phyloP scores from a whole-genome alignment of 2,888 invertebrate species.

The Gerosis bhagava region DNA sequence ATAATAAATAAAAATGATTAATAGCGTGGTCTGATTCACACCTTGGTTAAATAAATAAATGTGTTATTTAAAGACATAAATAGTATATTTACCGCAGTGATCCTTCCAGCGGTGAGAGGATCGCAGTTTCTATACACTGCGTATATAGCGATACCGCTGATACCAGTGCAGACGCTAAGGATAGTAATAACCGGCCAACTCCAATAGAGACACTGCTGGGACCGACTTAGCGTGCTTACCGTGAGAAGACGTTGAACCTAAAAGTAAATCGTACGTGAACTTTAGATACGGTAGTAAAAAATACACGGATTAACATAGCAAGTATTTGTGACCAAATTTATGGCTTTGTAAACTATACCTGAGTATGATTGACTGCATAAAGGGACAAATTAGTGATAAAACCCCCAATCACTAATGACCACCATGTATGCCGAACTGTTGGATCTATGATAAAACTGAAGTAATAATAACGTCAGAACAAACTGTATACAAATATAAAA shows the following conservation, averaged over 20 bases:
- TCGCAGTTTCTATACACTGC: conserved; percentile 93
- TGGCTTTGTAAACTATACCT: conserved; percentile 52
- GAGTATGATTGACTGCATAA: conserved; percentile 95
- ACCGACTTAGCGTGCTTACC: conserved; percentile 86
- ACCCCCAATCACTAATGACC: conserved; percentile 91
- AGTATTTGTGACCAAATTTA: too few species aligned
- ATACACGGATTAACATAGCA: neutral
- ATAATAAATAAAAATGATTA: too few species aligned
- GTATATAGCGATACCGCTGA: conserved; percentile 92
- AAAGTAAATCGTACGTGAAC: too few species aligned
- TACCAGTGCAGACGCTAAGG: conserved; percentile 88
- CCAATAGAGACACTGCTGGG: conserved; percentile 89
- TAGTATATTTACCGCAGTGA: conserved; percentile 80
- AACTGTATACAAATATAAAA: too few species aligned
- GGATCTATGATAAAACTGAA: conserved; percentile 89
- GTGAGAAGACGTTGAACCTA: conserved; percentile 88
- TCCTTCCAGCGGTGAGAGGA: conserved; percentile 84
- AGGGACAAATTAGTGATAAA: conserved; percentile 89
- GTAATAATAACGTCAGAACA: too few species aligned
- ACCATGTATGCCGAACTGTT: conserved; percentile 92
- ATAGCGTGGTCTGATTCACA: too few species aligned
- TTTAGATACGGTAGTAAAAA: too few species aligned
- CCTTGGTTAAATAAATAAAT: too few species aligned
- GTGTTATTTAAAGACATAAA: too few species aligned
- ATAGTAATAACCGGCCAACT: conserved; percentile 90